These are phyloP conservation scores for Physella acuta DNA, from an alignment of 1,140 invertebrate species.

Conservation along the genomic window DNA sequence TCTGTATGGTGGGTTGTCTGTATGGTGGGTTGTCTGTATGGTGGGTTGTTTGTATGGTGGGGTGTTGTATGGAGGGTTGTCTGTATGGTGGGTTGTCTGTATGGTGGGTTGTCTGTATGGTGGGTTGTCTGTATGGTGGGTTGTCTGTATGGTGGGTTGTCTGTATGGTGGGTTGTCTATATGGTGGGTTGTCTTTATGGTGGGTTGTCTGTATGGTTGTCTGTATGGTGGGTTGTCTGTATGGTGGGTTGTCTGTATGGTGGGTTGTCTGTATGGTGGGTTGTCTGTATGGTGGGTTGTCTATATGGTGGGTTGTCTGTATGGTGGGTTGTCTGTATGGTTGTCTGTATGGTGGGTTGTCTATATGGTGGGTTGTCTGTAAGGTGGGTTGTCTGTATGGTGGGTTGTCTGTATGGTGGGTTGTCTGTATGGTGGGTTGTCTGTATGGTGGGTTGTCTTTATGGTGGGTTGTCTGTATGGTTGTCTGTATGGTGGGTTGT, in stretches of 20 bases:
- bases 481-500: neutral
- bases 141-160: conserved; percentile 15
- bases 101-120: neutral
- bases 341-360: no score
- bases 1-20: conserved; percentile 12
- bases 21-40: conserved; percentile 3
- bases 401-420: neutral
- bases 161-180: neutral
- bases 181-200: conserved; percentile 1
- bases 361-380: conserved; percentile 3
- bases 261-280: conserved; percentile 9
- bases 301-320: conserved; percentile 4
- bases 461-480: no score
- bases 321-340: no score
- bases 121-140: neutral
- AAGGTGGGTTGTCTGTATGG: neutral
- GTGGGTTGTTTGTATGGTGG: conserved; percentile 3
- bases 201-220: conserved; percentile 17
- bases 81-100: conserved; percentile 12
- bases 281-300: conserved; percentile 6
- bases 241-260: conserved; percentile 8
- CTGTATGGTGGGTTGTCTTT: conserved; percentile 1
- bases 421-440: conserved; percentile 5
- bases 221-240: conserved; percentile 10
- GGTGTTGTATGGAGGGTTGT: neutral